Evolutionary conservation across 1,140 invertebrate genomes (phyloP).

Genomic region (Neodiprion virginianus): DNA sequence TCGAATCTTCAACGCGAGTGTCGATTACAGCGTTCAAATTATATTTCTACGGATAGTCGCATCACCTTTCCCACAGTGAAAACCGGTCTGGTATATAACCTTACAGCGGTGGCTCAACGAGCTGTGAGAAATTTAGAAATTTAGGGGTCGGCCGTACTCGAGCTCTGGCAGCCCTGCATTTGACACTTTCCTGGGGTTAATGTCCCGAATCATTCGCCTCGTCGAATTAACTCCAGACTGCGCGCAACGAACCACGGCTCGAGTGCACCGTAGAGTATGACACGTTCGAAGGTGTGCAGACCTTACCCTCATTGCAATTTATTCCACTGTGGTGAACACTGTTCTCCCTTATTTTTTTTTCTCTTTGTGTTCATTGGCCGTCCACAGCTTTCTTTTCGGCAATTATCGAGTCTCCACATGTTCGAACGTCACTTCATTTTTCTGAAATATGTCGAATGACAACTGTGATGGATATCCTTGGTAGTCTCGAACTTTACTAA

Average conservation of each 20-base stretch:
- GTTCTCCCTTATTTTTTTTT: neutral
- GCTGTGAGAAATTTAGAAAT: neutral
- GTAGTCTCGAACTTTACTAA: too few species aligned
- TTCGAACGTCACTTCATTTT: too few species aligned
- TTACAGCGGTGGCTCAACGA: neutral
- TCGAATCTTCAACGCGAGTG: too few species aligned
- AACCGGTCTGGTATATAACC: constrained; percentile 2
- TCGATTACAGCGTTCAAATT: too few species aligned
- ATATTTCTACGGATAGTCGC: too few species aligned
- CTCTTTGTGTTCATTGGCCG: neutral
- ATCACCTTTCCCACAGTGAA: neutral
- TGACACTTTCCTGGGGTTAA: neutral
- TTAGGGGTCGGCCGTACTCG: neutral
- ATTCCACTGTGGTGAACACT: neutral
- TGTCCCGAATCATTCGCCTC: constrained; percentile 4
- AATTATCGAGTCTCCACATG: too few species aligned
- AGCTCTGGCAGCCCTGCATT: neutral
- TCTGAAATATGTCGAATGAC: too few species aligned
- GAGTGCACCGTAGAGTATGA: neutral
- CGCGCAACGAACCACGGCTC: neutral
- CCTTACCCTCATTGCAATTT: neutral
- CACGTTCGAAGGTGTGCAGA: neutral
- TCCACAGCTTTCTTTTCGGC: too few species aligned
- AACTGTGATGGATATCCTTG: too few species aligned
- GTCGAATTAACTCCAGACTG: constrained; percentile 7